Conservation (phyloP, 2,113 vertebrate genomes). For the Oenanthe oenanthe region DNA sequence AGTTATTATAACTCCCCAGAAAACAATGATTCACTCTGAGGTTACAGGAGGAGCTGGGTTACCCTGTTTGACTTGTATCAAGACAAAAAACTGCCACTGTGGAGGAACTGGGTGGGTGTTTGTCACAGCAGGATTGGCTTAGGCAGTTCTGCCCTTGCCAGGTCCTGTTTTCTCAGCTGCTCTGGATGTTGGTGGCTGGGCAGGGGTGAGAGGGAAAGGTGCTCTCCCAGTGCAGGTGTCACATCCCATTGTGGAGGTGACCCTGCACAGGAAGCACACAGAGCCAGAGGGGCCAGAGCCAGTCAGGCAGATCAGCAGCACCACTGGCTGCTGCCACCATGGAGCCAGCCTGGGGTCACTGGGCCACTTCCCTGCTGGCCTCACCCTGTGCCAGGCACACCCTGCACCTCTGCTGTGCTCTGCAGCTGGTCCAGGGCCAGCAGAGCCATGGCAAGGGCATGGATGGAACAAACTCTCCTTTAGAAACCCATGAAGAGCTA, state of each 20-base stretch:
- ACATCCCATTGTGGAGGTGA: background rate
- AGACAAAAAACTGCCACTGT: background rate
- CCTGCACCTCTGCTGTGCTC: too few relatives aligned
- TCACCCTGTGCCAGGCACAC: fast-evolving
- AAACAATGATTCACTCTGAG: background rate
- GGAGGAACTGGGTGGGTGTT: background rate
- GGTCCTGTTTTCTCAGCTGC: background rate
- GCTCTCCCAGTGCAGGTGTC: background rate
- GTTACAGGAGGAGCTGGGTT: background rate
- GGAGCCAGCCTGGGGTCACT: background rate
- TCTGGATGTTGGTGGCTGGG: background rate
- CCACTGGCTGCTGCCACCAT: background rate
- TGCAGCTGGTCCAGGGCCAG: fast-evolving
- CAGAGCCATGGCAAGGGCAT: fast-evolving
- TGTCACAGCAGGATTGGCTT: background rate
- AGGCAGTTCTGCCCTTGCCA: background rate
- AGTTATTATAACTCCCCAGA: background rate
- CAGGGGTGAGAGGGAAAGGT: background rate
- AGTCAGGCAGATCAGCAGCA: fast-evolving
- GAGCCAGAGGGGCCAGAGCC: background rate
- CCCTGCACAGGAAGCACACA: fast-evolving
- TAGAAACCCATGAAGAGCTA: background rate
- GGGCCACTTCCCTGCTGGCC: background rate
- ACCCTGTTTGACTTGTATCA: too few relatives aligned
- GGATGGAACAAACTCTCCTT: background rate